These are phyloP conservation scores for Plumapathes pennacea DNA, from an alignment of 92 coral and sea anemone genomes.

Conservation along the genomic window DNA sequence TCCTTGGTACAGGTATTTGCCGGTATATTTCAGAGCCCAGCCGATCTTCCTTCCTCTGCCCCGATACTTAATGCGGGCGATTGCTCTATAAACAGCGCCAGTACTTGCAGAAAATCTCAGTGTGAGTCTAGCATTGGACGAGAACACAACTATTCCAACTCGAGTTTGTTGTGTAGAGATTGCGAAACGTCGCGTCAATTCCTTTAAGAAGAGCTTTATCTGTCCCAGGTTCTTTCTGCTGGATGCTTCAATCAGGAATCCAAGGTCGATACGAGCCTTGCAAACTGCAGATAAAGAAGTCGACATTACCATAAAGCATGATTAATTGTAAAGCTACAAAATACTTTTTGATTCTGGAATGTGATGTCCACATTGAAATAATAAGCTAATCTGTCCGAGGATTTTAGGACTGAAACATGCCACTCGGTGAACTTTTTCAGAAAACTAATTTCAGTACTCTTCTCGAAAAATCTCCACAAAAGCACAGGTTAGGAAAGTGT, in stretches of 20 bases:
- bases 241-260: constrained; percentile 59
- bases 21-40: constrained; percentile 46
- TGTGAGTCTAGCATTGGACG: constrained; percentile 2
- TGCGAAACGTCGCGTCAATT: constrained; percentile 37
- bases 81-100: constrained; percentile 17
- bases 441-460: too few species aligned
- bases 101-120: constrained; percentile 25
- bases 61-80: constrained; percentile 9
- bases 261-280: constrained; percentile 45
- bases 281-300: constrained; percentile 35
- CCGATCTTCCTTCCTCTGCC: constrained; percentile 47
- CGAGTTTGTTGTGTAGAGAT: constrained; percentile 41
- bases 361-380: too few species aligned
- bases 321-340: too few species aligned
- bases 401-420: too few species aligned
- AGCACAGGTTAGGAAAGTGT: background rate
- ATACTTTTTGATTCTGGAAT: too few species aligned
- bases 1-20: constrained; percentile 50
- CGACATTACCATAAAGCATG: background rate
- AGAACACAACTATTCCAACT: constrained; percentile 12
- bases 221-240: constrained; percentile 41
- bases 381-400: too few species aligned
- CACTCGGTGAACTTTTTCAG: too few species aligned
- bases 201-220: constrained; percentile 44
- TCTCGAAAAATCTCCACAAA: too few species aligned